Base-by-base conservation (phyloP, 2,797 vertebrate genomes). In the Bufotes viridis region DNA sequence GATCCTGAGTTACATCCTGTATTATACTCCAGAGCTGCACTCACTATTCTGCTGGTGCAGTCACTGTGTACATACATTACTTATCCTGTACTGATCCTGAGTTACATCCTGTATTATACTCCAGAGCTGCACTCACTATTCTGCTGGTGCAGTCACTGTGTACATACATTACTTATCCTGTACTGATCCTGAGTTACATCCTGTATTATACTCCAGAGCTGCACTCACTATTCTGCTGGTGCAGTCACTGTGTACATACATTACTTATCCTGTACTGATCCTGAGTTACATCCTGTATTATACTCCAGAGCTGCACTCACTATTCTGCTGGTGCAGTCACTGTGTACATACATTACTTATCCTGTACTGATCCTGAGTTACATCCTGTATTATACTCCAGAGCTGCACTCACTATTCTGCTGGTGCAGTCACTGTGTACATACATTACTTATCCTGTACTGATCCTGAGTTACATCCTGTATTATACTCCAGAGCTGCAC, bases 341-440 rank as follows among this genome's bases (percentile, higher is more conserved):
- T 65, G 63, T 65, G 63, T 65, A 24, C n/a, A 65, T 13, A 65
- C 3, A 24, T 65, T 65, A 65, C 53, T 29, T 70, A 17, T 29
- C 67, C 34, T 14, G 42, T 42, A 42, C 42, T 42, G 42, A 42
- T 42, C 42, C 42, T 42, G 42, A 42, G 42, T 42, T 42, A 42
- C 0, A 70, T 29, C 67, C 67, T 70, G 7, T 26, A 72, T 72
- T 72, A 72, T 70, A 69, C 26, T 20, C 42, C 8, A 29, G 69
- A 75, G 80, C 69, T 17, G 67, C 5, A 15, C 67, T 69, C 67
- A 69, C 67, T n/a, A n/a, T n/a, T n/a, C 63, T 65, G 63, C 63
- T 65, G 63, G 63, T 24, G 63, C 9, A 24, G 63, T 65, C 63
- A 24, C 63, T 65, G 63, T 65, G 63, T 65, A 24, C n/a, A 65